Evolutionary conservation across 1,140 invertebrate species (phyloP).

Genomic region (Cydia pomonella): DNA sequence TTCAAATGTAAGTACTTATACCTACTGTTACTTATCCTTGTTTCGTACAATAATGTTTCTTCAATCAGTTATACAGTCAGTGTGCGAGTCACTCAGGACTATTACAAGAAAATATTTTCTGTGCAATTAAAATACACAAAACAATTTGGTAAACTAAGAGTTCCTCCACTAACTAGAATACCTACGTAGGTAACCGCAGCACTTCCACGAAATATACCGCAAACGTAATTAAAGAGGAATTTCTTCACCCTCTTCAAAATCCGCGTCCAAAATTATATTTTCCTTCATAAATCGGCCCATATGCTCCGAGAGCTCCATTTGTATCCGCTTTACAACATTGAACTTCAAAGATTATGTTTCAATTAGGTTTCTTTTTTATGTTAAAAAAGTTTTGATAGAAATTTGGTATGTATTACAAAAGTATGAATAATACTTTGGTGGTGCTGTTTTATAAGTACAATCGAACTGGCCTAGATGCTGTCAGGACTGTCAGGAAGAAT

Average conservation of each 20-base stretch:
- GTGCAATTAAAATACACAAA: neutral
- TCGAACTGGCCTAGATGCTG: too few relatives aligned
- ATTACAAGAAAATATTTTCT: too few relatives aligned
- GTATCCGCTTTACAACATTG: neutral
- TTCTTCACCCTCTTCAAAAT: conserved; percentile 8
- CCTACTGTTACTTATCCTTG: too few relatives aligned
- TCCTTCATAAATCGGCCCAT: conserved; percentile 8
- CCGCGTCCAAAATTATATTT: neutral
- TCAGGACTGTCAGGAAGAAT: too few relatives aligned
- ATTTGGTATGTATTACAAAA: too few relatives aligned
- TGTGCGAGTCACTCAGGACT: too few relatives aligned
- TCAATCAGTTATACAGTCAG: too few relatives aligned
- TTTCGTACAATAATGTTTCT: too few relatives aligned
- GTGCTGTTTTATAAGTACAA: too few relatives aligned
- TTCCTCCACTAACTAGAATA: neutral
- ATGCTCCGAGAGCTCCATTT: neutral
- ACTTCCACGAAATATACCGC: neutral
- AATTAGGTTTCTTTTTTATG: neutral
- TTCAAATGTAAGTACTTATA: too few relatives aligned
- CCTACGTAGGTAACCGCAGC: neutral
- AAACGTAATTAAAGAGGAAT: neutral
- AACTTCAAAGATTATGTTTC: neutral
- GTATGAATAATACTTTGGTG: too few relatives aligned
- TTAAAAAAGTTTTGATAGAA: too few relatives aligned
- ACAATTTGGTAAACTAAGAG: neutral